Conservation (phyloP, 2,797 vertebrate species). For the Sebastes iracundus region DNA sequence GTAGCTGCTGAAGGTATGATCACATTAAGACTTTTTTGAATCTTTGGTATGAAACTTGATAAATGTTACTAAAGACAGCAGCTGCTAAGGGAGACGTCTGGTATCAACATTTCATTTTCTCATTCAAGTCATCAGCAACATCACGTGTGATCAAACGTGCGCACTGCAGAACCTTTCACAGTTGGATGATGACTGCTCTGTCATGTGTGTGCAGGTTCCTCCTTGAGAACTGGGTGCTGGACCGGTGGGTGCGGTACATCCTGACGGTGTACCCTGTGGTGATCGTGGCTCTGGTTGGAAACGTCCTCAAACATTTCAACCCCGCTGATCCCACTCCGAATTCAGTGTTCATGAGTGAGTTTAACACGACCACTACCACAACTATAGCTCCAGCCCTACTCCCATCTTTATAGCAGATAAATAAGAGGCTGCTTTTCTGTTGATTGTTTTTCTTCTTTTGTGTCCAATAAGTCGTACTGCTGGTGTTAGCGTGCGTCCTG, state of each 20-base stretch:
- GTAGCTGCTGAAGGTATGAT: not conserved
- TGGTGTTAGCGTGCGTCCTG: no score
- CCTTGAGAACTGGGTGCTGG: constrained; percentile 86
- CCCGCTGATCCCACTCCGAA: constrained; percentile 68
- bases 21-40: not conserved
- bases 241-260: constrained; percentile 84
- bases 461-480: constrained; percentile 58
- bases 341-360: constrained; percentile 79
- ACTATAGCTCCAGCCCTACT: no score
- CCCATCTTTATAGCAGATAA: not conserved
- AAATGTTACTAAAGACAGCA: not conserved
- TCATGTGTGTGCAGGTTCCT: constrained; percentile 76
- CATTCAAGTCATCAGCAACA: not conserved
- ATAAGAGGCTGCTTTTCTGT: not conserved
- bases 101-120: not conserved
- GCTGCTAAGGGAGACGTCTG: not conserved
- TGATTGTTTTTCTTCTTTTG: not conserved
- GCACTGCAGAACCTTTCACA: not conserved
- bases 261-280: constrained; percentile 84
- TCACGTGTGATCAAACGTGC: not conserved
- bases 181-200: not conserved
- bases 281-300: constrained; percentile 81
- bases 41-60: not conserved
- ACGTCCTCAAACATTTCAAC: constrained; percentile 59
- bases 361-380: no score